phyloP scores from a whole-genome alignment of 2,888 invertebrate genomes.

The Eledone cirrhosa region DNA sequence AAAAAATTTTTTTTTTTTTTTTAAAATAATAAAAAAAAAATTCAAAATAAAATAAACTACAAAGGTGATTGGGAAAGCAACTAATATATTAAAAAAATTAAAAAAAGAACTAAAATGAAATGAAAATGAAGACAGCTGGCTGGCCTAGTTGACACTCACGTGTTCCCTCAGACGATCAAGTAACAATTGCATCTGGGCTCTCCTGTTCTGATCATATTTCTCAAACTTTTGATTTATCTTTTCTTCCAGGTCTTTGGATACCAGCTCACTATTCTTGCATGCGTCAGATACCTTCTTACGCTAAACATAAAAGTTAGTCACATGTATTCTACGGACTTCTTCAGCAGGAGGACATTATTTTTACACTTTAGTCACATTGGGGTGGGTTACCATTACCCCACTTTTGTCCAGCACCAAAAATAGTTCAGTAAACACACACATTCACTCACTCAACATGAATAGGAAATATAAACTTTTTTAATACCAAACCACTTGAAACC shows the following conservation, averaged over 20 bases:
- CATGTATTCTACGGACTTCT: constrained; percentile 18
- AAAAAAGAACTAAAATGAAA: constrained; percentile 4
- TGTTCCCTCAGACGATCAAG: constrained; percentile 72
- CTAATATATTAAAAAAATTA: not conserved
- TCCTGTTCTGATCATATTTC: constrained; percentile 87
- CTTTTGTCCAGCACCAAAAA: too few relatives aligned
- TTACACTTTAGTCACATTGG: too few relatives aligned
- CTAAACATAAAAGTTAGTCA: constrained; percentile 26
- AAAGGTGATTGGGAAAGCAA: not conserved
- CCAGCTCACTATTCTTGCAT: constrained; percentile 53
- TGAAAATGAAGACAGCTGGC: not conserved
- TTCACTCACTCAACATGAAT: too few relatives aligned
- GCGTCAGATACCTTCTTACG: constrained; percentile 53
- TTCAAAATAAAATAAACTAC: not conserved
- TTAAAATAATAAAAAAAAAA: not conserved
- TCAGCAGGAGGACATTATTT: too few relatives aligned
- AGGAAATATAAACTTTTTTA: too few relatives aligned
- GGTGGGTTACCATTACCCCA: too few relatives aligned
- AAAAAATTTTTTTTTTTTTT: not conserved
- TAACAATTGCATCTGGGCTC: constrained; percentile 87
- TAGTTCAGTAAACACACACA: too few relatives aligned
- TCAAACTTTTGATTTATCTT: constrained; percentile 81
- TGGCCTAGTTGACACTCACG: constrained; percentile 52
- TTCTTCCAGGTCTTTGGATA: constrained; percentile 55
- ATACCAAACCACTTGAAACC: too few relatives aligned